phyloP scores from a whole-genome alignment of 2,797 vertebrate genomes.

The Notoglanidium macrostoma region DNA sequence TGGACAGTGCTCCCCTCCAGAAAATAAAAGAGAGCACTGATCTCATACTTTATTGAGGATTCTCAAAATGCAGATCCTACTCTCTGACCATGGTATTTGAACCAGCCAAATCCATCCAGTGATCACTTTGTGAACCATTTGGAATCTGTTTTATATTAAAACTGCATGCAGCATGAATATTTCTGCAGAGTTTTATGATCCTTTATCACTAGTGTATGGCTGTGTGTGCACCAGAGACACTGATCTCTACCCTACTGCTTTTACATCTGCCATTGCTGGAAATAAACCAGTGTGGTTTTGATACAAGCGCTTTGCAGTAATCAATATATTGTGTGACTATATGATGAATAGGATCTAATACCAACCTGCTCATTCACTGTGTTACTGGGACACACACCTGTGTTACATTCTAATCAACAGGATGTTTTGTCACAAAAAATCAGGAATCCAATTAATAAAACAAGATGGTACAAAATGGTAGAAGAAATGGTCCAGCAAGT shows the following conservation, averaged over 20 bases:
- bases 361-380: not conserved
- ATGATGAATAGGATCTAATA: not conserved
- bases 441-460: too few species aligned
- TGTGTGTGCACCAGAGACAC: not conserved
- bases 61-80: not conserved
- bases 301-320: not conserved
- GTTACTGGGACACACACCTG: not conserved
- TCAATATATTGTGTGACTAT: not conserved
- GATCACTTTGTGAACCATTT: too few species aligned
- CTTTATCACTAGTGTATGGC: not conserved
- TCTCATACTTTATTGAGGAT: not conserved
- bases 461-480: too few species aligned
- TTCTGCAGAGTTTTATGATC: not conserved
- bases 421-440: too few species aligned
- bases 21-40: not conserved
- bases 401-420: not conserved
- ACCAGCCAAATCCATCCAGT: not conserved
- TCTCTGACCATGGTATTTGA: not conserved
- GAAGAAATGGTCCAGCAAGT: too few species aligned
- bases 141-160: not conserved
- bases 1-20: not conserved
- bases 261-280: too few species aligned
- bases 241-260: not conserved
- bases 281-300: not conserved
- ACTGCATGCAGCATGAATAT: not conserved